Evolutionary conservation across 2,113 vertebrate species (phyloP).

Genomic region (Ceyx melanurus): DNA sequence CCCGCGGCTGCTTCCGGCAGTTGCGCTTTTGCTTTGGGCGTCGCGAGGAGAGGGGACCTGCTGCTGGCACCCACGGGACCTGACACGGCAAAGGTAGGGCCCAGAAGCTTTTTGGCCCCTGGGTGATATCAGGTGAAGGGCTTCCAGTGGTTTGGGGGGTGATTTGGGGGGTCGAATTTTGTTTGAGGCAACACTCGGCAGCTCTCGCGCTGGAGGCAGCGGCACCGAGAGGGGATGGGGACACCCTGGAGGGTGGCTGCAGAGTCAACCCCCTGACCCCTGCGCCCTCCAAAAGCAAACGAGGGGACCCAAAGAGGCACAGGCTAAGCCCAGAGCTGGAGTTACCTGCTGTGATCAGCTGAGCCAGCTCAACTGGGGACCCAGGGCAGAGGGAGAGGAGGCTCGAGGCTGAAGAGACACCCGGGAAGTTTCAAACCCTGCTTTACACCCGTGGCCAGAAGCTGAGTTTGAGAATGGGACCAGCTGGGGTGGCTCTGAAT

Average conservation of each 20-base stretch:
- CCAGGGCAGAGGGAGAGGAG: fast-evolving
- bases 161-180: too few relatives aligned
- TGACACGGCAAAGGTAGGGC: not conserved
- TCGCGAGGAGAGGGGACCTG: not conserved
- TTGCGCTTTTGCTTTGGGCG: slow-evolving; percentile 19
- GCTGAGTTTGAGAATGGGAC: not conserved
- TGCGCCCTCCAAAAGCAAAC: fast-evolving
- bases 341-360: not conserved
- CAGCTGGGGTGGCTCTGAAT: fast-evolving
- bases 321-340: not conserved
- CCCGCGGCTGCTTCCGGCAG: not conserved
- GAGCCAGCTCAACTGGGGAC: not conserved
- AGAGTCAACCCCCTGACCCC: fast-evolving
- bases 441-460: not conserved
- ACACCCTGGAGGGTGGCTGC: not conserved
- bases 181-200: fast-evolving
- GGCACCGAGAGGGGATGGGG: not conserved
- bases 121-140: too few relatives aligned
- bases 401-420: not conserved
- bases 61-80: not conserved
- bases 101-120: too few relatives aligned
- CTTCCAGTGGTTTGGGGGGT: too few relatives aligned
- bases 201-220: fast-evolving
- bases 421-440: fast-evolving
- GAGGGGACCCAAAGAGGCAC: fast-evolving